phyloP scores from a whole-genome alignment of 2,113 vertebrate genomes.

The Loxodonta africana region DNA sequence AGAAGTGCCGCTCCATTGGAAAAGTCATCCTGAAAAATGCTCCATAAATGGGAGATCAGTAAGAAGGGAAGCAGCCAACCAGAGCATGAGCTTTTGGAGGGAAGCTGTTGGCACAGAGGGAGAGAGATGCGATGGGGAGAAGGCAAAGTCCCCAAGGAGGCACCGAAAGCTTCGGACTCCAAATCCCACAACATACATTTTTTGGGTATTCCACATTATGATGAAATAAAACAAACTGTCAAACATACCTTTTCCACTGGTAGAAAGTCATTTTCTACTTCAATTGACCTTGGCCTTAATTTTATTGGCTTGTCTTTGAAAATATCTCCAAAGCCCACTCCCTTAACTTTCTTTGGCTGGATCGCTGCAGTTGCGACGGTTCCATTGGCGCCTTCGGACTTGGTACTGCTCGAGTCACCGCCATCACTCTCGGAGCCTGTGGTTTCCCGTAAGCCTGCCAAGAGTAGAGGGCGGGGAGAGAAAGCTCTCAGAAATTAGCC shows the following conservation, averaged over 20 bases:
- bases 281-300: slow-evolving; percentile 96
- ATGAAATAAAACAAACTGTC: slow-evolving; percentile 68
- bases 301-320: slow-evolving; percentile 99
- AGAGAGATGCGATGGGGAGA: background rate
- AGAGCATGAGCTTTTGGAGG: background rate
- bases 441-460: slow-evolving; percentile 94
- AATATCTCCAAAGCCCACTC: slow-evolving; percentile 99
- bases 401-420: slow-evolving; percentile 93
- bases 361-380: slow-evolving; percentile 90
- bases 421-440: slow-evolving; percentile 97
- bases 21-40: slow-evolving; percentile 34
- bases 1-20: slow-evolving; percentile 1
- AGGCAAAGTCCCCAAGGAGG: background rate
- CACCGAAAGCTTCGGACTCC: background rate
- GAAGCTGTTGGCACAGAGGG: background rate
- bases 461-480: slow-evolving; percentile 71
- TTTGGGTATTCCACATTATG: background rate
- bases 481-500: slow-evolving; percentile 71
- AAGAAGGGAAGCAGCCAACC: background rate
- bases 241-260: slow-evolving; percentile 92
- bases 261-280: slow-evolving; percentile 93
- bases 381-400: slow-evolving; percentile 95
- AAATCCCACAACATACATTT: background rate
- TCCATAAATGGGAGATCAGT: background rate
- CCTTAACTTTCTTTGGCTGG: slow-evolving; percentile 97